These are phyloP conservation scores for Plecturocebus donacophilus DNA, from an alignment of 2,113 vertebrate species.

Conservation along the genomic window DNA sequence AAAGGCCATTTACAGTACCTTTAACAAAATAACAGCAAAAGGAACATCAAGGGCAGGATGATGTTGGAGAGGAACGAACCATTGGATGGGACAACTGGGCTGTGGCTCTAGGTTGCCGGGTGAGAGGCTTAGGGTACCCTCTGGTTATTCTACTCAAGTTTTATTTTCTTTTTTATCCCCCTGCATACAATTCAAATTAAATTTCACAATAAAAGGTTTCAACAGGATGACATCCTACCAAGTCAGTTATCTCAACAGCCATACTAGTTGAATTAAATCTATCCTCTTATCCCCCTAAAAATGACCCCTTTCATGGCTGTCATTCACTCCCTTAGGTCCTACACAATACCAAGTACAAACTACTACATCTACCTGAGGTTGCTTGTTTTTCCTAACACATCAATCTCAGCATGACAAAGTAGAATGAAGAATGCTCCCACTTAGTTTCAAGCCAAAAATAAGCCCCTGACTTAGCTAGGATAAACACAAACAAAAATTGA, in stretches of 20 bases:
- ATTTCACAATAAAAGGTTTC: not conserved
- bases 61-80: not conserved
- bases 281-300: not conserved
- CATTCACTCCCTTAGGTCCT: not conserved
- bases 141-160: not conserved
- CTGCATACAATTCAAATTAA: not conserved
- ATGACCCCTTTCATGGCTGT: too few relatives aligned
- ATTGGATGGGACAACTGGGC: rapidly evolving
- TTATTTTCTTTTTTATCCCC: not conserved
- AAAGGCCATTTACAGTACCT: not conserved
- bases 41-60: not conserved
- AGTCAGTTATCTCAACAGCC: not conserved
- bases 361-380: not conserved
- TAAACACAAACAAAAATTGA: not conserved
- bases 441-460: not conserved
- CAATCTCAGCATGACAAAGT: not conserved
- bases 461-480: not conserved
- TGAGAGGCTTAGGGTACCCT: not conserved
- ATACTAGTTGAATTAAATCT: not conserved
- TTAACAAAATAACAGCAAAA: not conserved
- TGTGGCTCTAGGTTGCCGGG: not conserved
- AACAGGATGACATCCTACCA: not conserved
- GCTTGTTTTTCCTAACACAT: not conserved
- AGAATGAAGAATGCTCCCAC: not conserved
- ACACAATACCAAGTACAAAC: not conserved